Conservation (phyloP, 2,113 vertebrate genomes). For the Delphinus delphis region DNA sequence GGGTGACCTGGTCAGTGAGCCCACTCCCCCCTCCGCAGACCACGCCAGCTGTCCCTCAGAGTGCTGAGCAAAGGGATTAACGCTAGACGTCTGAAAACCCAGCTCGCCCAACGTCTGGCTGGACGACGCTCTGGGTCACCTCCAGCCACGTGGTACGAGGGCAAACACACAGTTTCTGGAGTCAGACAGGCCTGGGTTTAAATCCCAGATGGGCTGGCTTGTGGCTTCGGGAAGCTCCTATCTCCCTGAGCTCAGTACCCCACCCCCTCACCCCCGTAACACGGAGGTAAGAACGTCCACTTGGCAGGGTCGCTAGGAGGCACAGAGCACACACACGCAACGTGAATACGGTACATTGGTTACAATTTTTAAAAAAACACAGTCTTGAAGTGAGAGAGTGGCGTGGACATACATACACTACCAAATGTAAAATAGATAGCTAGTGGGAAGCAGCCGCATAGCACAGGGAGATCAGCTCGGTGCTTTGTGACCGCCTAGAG, state of each 20-base stretch:
- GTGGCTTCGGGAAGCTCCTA: neutral
- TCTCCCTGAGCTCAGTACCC: neutral
- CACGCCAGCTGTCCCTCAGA: neutral
- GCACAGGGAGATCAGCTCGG: too few relatives aligned
- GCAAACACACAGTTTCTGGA: neutral
- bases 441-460: too few relatives aligned
- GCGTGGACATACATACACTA: too few relatives aligned
- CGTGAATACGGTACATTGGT: neutral
- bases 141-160: neutral
- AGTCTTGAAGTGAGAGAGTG: too few relatives aligned
- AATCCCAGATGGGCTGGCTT: neutral
- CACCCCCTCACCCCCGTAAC: neutral
- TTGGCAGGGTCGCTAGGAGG: neutral
- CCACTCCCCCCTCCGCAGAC: neutral
- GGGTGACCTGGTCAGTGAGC: accelerated
- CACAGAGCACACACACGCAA: neutral
- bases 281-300: neutral
- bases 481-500: too few relatives aligned
- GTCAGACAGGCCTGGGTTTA: neutral
- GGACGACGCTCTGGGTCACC: accelerated
- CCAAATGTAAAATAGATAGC: accelerated
- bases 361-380: neutral
- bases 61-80: neutral
- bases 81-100: neutral
- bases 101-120: neutral